Percentiles rank a stretch among this genome's conserved stretches.
phyloP scores from a whole-genome alignment of 23 tunicate genomes.

The Aplidium turbinatum region DNA sequence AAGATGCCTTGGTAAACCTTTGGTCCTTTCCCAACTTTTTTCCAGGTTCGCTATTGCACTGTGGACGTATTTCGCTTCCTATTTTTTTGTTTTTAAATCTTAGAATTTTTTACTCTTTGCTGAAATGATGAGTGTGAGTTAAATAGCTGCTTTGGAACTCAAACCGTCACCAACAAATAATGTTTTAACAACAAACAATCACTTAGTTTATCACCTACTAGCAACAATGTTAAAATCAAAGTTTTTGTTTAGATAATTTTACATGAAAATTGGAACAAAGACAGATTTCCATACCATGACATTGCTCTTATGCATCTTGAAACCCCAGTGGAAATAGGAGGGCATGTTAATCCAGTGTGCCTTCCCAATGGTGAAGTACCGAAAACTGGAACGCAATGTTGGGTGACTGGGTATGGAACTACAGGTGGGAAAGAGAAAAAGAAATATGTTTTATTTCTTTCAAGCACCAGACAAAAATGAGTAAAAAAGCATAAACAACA shows the following conservation, averaged over 20 bases:
- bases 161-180: background rate
- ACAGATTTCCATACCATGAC: slow-evolving; percentile 57
- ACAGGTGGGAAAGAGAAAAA: too few species aligned
- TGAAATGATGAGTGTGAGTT: too few species aligned
- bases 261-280: slow-evolving; percentile 48
- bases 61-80: too few species aligned
- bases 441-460: too few species aligned
- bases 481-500: too few species aligned
- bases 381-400: slow-evolving; percentile 37
- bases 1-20: too few species aligned
- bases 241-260: slow-evolving; percentile 21
- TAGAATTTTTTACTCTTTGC: background rate
- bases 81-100: background rate
- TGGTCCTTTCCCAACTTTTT: too few species aligned
- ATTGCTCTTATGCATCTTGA: slow-evolving; percentile 45
- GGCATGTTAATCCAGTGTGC: slow-evolving; percentile 29
- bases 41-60: too few species aligned
- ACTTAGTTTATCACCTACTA: background rate
- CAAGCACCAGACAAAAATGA: too few species aligned
- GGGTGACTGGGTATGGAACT: slow-evolving; percentile 68
- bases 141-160: background rate
- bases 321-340: slow-evolving; percentile 25
- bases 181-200: background rate
- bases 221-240: background rate
- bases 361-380: slow-evolving; percentile 74